Evolutionary conservation across 2,888 invertebrate species (phyloP), one percentile per base, ranked within the genome.

Genomic region (Sinodicranocentrus sp.): DNA sequence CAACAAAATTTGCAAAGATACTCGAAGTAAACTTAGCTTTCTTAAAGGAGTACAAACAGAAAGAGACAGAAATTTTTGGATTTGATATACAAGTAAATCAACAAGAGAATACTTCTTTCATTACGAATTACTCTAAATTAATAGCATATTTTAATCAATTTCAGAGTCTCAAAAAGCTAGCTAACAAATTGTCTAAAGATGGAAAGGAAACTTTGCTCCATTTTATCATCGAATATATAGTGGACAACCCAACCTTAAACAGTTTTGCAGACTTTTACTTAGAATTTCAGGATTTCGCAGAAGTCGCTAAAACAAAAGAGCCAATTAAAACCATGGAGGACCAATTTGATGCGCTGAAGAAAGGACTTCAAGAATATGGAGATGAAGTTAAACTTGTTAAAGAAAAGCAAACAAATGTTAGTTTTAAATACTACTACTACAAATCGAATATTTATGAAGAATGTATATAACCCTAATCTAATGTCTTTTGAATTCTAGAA

Each of bases 81-180:
- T 84, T 84, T 68, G 72, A 84, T 26, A 84, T 84, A 72, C 72
- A 77, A 39, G 78, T 76, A 28, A 44, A 23, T n/a, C n/a, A n/a
- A n/a, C n/a, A n/a, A n/a, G n/a, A n/a, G n/a, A n/a, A n/a, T n/a
- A n/a, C n/a, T n/a, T n/a, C n/a, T n/a, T n/a, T n/a, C n/a, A n/a
- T n/a, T n/a, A n/a, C n/a, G n/a, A n/a, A n/a, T n/a, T n/a, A n/a
- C n/a, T n/a, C n/a, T n/a, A n/a, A n/a, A n/a, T n/a, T n/a, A n/a
- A n/a, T n/a, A n/a, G n/a, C n/a, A n/a, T n/a, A n/a, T n/a, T n/a
- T n/a, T n/a, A n/a, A n/a, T n/a, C n/a, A n/a, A n/a, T n/a, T n/a
- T 39, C 19, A 84, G 83, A 63, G 73, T 54, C 72, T 84, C 0
- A 26, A 25, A 0, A 72, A 48, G 39, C 25, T 84, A 15, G 67